Evolutionary conservation across 2,888 invertebrate genomes (phyloP), one percentile per base, ranked within the genome.

Genomic region (Phymatocera aterrima): DNA sequence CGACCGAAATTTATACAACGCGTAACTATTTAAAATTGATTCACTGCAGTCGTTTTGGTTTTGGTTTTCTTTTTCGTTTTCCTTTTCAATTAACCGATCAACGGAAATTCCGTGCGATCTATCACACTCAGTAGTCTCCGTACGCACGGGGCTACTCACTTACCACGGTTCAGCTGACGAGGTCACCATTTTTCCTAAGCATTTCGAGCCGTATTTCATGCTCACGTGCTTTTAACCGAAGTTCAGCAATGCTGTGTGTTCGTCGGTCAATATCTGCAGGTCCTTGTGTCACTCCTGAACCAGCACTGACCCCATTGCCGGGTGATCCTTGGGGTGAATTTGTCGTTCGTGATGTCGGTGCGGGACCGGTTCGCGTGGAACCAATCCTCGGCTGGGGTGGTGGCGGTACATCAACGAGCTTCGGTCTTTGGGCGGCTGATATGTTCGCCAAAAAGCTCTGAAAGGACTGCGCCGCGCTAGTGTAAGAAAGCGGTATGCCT

Each of bases 171-270:
- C 94, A 96, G 93, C 96, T 96, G 88, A 96, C 95, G 85, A 96
- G 92, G 90, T 96, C 96, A 0, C 94, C 95, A 87, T 95, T 94
- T 86, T 96, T 96, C 77, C 97, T 93, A 77, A 97, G 89, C 93
- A 96, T 94, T 90, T 97, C 97, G 85, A 97, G 91, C 88, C 96
- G 94, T 68, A 97, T 91, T 90, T 97, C 97, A 89, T 97, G 97
- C 89, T 98, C 97, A 75, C 97, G 93, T 0, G 98, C 98, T 84
- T 97, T 97, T 85, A 97, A 93, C 83, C 98, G 92, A 51, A 98
- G 91, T 0, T 96, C 95, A 0, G 97, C 97, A 84, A 97, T 97
- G 87, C 97, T 97, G 40, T 96, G 96, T 84, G 96, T 96, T 84
- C 97, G 92, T 82, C 97, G 92, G 90, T 97, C 97, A 78, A 96